Conservation (phyloP, 2,888 invertebrate species). For the Philhelius pedissequus region DNA sequence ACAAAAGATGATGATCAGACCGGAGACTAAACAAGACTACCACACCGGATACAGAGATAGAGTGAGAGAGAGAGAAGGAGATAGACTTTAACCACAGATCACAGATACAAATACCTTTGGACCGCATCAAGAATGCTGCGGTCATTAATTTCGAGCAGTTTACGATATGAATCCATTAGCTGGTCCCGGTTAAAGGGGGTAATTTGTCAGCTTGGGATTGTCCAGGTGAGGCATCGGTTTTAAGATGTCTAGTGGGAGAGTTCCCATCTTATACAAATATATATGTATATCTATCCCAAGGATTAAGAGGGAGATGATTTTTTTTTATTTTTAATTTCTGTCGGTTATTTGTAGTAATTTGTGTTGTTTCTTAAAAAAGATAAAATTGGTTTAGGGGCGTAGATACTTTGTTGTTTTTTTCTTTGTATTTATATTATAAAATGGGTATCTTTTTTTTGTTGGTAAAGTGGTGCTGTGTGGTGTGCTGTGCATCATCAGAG, state of each 20-base stretch:
- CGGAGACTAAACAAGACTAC: not conserved
- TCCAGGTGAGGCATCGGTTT: constrained; percentile 37
- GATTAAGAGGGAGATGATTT: constrained; percentile 1
- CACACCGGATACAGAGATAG: constrained; percentile 15
- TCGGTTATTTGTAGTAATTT: constrained; percentile 52
- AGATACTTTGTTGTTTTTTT: not conserved
- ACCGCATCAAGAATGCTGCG: constrained; percentile 48
- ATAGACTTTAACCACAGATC: constrained; percentile 2
- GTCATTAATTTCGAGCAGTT: constrained; percentile 70
- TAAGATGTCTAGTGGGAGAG: not conserved
- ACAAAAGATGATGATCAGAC: constrained; percentile 52
- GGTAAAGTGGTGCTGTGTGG: constrained; percentile 10
- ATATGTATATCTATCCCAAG: not conserved
- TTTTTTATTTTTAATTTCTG: not conserved
- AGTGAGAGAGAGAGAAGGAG: not conserved
- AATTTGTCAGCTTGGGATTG: constrained; percentile 54
- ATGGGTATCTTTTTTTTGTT: not conserved
- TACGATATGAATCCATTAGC: constrained; percentile 71
- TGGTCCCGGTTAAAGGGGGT: constrained; percentile 59
- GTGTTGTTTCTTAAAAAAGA: constrained; percentile 12
- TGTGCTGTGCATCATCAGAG: constrained; percentile 15
- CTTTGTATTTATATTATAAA: not conserved
- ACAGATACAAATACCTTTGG: not conserved
- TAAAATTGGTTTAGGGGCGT: constrained; percentile 50
- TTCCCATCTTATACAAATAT: not conserved